Percentiles rank a stretch among this genome's conserved stretches.
These are phyloP conservation scores for Xylocampa areola DNA, from an alignment of 2,888 invertebrate genomes.

Conservation along the genomic window DNA sequence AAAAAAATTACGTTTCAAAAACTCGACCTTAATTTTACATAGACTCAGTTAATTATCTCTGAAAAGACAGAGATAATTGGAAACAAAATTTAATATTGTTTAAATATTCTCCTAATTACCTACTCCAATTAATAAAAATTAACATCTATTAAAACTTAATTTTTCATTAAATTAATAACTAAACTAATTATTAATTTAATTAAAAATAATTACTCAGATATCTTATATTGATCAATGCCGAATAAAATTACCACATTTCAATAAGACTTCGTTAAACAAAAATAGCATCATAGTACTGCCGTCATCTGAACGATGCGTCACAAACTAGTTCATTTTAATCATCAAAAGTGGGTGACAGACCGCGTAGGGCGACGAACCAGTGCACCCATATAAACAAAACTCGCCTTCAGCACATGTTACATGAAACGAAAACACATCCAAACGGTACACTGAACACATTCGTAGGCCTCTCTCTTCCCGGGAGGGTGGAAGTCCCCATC, in stretches of 20 bases:
- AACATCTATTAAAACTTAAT: too few species aligned
- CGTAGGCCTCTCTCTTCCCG: conserved; percentile 57
- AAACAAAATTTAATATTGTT: too few species aligned
- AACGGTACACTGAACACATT: conserved; percentile 76
- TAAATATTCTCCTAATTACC: too few species aligned
- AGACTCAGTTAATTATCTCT: too few species aligned
- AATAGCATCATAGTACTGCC: conserved; percentile 73
- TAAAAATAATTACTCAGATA: conserved; percentile 11
- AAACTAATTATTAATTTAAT: background rate
- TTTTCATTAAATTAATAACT: too few species aligned
- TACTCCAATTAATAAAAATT: too few species aligned
- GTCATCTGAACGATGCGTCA: conserved; percentile 59
- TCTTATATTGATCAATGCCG: conserved; percentile 17
- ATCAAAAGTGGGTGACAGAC: conserved; percentile 79
- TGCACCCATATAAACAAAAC: conserved; percentile 82
- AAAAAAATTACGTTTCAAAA: conserved; percentile 1
- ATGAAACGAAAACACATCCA: conserved; percentile 73
- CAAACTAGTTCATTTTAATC: conserved; percentile 73
- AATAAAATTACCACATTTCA: conserved; percentile 14
- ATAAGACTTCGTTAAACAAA: conserved; percentile 42
- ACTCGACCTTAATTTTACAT: conserved; percentile 1
- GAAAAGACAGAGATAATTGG: too few species aligned
- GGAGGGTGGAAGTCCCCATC: conserved; percentile 61
- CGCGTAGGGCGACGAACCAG: conserved; percentile 74
- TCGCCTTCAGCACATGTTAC: conserved; percentile 74